Base-by-base conservation (phyloP, 2,797 vertebrate genomes). In the Smutsia temminckii region DNA sequence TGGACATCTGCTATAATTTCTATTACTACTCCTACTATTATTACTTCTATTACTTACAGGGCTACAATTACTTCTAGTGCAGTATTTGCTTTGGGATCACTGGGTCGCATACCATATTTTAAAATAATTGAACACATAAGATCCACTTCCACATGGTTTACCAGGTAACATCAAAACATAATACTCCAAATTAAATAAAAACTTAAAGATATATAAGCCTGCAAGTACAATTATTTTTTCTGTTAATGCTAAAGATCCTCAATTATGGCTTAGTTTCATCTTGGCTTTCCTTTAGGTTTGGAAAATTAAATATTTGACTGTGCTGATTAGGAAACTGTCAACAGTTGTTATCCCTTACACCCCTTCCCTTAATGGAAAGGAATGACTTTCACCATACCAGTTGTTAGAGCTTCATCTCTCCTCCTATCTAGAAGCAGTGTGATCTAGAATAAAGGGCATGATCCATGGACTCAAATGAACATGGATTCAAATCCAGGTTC, bases 151-250 rank as follows among this genome's bases (percentile, higher is more conserved):
- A 94, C 55, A 25, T 21, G 18, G 34, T 78, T 95, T 63, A 75
- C 9, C 40, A 77, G 59, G 49, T 93, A 77, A 57, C 34, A 77
- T 59, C 42, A 94, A 97, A 94, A 92, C 17, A 95, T 46, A 90
- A 71, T 77, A 72, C 11, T 66, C 16, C 11, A 81, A 92, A 69
- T 85, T 57, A 92, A 93, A 85, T 46, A 74, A 96, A 94, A 79
- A 61, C 7, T 57, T 93, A 85, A 94, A 63, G 20, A 68, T 49
- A 84, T 25, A 42, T n/a, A 96, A 80, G 49, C 20, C 53, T 88
- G 8, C 8, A 74, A 29, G n/a, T 85, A 81, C 80, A 93, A 96
- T 93, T 85, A 92, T 74, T 81, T 94, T 97, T 89, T 74, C 68
- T 90, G 87, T 59, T 85, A 97, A 81, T 93, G 87, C 63, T 93